These are phyloP conservation scores for Zophobas atratus DNA, from an alignment of 1,140 invertebrate genomes.

Conservation along the genomic window DNA sequence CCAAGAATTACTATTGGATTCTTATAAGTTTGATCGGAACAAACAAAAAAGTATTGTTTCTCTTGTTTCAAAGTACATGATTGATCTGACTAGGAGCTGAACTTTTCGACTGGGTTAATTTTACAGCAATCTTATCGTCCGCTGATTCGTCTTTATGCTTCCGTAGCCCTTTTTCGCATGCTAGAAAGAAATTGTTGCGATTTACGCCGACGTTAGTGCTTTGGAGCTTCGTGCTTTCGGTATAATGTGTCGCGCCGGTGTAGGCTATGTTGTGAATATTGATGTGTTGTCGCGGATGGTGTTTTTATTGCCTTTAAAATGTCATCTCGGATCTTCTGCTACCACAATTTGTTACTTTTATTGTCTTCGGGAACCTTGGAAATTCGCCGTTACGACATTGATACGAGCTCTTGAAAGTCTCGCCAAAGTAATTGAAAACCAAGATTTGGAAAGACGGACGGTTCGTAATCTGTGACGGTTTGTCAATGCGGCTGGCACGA, in stretches of 20 bases:
- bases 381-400: neutral
- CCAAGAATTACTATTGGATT: constrained; percentile 9
- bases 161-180: neutral
- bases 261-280: constrained; percentile 17
- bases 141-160: neutral
- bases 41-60: neutral
- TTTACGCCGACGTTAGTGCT: neutral
- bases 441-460: too few species aligned
- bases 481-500: too few species aligned
- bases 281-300: neutral
- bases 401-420: too few species aligned
- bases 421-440: too few species aligned
- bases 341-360: neutral
- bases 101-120: neutral
- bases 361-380: neutral
- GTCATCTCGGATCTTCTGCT: neutral
- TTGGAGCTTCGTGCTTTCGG: neutral
- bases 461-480: too few species aligned
- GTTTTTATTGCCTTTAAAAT: constrained; percentile 8
- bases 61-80: neutral
- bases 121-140: neutral
- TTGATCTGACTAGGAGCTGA: neutral
- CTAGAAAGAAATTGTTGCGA: neutral
- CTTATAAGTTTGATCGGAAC: neutral
- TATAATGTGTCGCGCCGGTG: constrained; percentile 1